These are phyloP conservation scores for Drosophila ohnishii DNA, from an alignment of 1,140 invertebrate species.

Conservation along the genomic window DNA sequence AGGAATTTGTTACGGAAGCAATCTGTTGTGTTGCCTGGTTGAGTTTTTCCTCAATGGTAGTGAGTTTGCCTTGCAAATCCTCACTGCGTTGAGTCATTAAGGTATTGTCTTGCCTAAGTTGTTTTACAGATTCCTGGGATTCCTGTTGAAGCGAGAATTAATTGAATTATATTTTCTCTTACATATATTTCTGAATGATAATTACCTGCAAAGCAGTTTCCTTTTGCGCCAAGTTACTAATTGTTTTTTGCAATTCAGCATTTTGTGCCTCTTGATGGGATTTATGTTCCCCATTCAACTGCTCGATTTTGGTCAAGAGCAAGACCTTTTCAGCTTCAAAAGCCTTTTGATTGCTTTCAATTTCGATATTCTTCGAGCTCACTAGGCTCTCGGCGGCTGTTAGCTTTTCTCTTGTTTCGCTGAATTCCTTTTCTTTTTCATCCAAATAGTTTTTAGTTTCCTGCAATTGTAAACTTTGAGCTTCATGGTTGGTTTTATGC, in stretches of 20 bases:
- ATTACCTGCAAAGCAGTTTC: slow-evolving; percentile 40
- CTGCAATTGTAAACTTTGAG: slow-evolving; percentile 18
- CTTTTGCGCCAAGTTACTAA: slow-evolving; percentile 27
- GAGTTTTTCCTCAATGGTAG: slow-evolving; percentile 39
- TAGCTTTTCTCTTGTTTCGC: slow-evolving; percentile 6
- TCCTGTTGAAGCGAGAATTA: slow-evolving; percentile 19
- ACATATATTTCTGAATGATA: neutral
- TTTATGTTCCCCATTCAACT: slow-evolving; percentile 25
- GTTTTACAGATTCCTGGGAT: slow-evolving; percentile 13
- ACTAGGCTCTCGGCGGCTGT: slow-evolving; percentile 16
- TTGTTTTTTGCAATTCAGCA: slow-evolving; percentile 15
- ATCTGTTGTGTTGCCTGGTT: slow-evolving; percentile 34
- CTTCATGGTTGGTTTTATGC: slow-evolving; percentile 19
- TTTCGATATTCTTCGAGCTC: slow-evolving; percentile 9
- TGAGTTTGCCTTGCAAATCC: slow-evolving; percentile 49
- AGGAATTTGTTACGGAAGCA: slow-evolving; percentile 28
- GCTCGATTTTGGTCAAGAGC: slow-evolving; percentile 22
- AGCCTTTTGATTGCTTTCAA: slow-evolving; percentile 11
- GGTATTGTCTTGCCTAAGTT: slow-evolving; percentile 34
- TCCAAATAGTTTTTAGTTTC: slow-evolving; percentile 10
- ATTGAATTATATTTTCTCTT: too few species aligned
- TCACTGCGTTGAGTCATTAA: slow-evolving; percentile 4
- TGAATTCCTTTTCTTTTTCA: slow-evolving; percentile 14
- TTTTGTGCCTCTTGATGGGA: slow-evolving; percentile 4
- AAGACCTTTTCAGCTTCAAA: slow-evolving; percentile 28